A percentile compares a stretch with the other conserved stretches of the same genome.
Evolutionary conservation across 2,888 invertebrate species (phyloP).

Genomic region (Bruchidius siliquastri): DNA sequence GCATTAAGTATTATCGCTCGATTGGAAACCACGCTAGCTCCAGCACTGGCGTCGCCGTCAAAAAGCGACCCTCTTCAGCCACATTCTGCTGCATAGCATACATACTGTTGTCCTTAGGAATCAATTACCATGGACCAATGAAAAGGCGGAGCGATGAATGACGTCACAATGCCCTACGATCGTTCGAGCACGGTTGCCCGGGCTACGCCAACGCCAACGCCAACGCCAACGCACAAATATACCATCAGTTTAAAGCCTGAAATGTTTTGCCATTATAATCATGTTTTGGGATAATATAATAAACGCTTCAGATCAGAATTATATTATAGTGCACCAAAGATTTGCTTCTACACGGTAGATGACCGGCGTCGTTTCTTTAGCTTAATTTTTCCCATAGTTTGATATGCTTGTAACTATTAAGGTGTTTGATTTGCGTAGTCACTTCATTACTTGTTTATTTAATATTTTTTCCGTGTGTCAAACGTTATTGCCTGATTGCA

Average conservation of each 20-base stretch:
- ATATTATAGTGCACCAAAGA: too few relatives aligned
- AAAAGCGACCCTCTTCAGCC: background rate
- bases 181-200: background rate
- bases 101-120: background rate
- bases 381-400: too few relatives aligned
- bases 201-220: background rate
- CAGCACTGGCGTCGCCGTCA: background rate
- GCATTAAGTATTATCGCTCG: background rate
- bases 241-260: background rate
- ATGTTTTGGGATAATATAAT: too few relatives aligned
- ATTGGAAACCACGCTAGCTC: background rate
- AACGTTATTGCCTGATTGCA: too few relatives aligned
- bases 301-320: too few relatives aligned
- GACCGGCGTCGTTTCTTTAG: too few relatives aligned
- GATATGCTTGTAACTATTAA: too few relatives aligned
- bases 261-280: background rate
- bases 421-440: too few relatives aligned
- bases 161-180: background rate
- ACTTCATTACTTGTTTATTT: too few relatives aligned
- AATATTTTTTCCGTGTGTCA: too few relatives aligned
- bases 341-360: too few relatives aligned
- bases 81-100: background rate
- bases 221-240: background rate
- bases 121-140: background rate
- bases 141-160: background rate